phyloP scores from a whole-genome alignment of 2,113 vertebrate genomes.

The Coreoperca whiteheadi region DNA sequence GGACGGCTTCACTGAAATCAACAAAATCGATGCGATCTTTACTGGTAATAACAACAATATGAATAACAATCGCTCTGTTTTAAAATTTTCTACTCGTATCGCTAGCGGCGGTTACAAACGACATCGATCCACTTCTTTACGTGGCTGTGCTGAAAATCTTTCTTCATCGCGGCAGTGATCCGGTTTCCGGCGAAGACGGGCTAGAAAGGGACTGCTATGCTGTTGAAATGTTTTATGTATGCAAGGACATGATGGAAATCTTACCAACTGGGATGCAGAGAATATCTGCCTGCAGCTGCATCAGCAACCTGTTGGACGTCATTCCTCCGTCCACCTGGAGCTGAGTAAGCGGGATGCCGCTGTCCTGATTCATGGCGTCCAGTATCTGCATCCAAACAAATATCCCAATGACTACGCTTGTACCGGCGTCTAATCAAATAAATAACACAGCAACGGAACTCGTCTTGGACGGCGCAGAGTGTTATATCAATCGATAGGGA shows the following conservation, averaged over 20 bases:
- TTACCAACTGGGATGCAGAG: slow-evolving; percentile 95
- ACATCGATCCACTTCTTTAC: no score
- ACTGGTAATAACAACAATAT: background rate
- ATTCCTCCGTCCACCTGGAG: slow-evolving; percentile 96
- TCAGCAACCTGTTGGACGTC: slow-evolving; percentile 93
- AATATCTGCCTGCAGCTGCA: slow-evolving; percentile 96
- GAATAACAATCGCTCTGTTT: no score
- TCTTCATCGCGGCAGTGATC: background rate
- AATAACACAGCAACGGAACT: background rate
- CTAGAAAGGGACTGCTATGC: no score
- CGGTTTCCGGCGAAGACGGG: no score
- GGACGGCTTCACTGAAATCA: slow-evolving; percentile 90
- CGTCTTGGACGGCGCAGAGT: no score
- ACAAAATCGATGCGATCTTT: background rate
- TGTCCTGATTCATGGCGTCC: slow-evolving; percentile 95
- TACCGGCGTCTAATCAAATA: background rate
- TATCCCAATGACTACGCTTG: background rate
- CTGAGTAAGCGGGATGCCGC: slow-evolving; percentile 91
- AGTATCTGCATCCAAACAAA: slow-evolving; percentile 85
- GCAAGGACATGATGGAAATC: slow-evolving; percentile 24
- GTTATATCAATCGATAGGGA: background rate
- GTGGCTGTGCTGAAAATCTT: no score
- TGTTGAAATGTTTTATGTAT: background rate
- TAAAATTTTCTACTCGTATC: no score
- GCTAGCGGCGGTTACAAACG: no score